phyloP scores from a whole-genome alignment of 1,140 invertebrate species.

The Helicoverpa zea region DNA sequence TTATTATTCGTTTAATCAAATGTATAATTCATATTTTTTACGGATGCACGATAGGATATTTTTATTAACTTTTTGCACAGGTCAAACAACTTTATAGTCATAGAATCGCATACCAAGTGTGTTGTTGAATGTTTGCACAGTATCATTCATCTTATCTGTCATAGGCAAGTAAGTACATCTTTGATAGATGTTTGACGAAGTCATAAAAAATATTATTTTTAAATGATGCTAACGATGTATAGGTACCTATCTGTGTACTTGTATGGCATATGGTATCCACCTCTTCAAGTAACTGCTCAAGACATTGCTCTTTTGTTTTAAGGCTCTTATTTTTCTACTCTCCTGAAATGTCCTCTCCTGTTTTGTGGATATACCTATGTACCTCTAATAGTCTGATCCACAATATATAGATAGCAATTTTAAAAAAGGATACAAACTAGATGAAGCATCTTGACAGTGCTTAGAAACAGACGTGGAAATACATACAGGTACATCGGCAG shows the following conservation, averaged over 20 bases:
- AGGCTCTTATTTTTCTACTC: too few relatives aligned
- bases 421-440: too few relatives aligned
- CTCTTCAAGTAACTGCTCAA: too few relatives aligned
- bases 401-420: too few relatives aligned
- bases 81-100: constrained; percentile 31
- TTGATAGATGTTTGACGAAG: constrained; percentile 1
- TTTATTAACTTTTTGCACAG: constrained; percentile 9
- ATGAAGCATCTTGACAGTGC: too few relatives aligned
- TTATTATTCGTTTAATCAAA: background rate
- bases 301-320: too few relatives aligned
- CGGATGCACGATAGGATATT: background rate
- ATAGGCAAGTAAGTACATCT: background rate
- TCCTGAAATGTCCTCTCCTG: too few relatives aligned
- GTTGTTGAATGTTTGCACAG: constrained; percentile 1
- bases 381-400: too few relatives aligned
- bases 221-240: background rate
- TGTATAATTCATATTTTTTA: background rate
- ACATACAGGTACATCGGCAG: too few relatives aligned
- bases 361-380: too few relatives aligned
- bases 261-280: background rate
- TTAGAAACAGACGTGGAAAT: too few relatives aligned
- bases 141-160: background rate
- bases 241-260: background rate
- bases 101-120: background rate
- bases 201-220: background rate